Conservation (phyloP, 2,888 invertebrate species). For the Aleiodes testaceus region DNA sequence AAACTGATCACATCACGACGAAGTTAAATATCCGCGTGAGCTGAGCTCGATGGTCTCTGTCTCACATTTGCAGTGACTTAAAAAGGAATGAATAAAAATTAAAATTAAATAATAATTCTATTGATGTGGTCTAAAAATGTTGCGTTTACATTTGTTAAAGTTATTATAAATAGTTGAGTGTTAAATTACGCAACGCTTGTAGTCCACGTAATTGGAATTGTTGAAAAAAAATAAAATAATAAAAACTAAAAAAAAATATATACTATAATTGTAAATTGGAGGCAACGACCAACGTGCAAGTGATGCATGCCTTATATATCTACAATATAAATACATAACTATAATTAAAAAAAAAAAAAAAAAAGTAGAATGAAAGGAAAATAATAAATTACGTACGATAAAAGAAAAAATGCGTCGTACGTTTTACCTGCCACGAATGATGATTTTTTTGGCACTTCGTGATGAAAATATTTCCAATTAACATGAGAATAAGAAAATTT, state of each 20-base stretch:
- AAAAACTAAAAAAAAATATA: not conserved
- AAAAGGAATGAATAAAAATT: constrained; percentile 35
- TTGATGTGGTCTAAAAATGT: constrained; percentile 41
- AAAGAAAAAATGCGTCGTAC: constrained; percentile 34
- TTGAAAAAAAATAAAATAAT: constrained; percentile 12
- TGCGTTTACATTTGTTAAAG: constrained; percentile 62
- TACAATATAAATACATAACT: constrained; percentile 57
- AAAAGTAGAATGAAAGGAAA: constrained; percentile 16
- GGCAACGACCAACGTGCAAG: constrained; percentile 61
- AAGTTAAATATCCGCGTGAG: constrained; percentile 41
- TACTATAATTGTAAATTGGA: constrained; percentile 26
- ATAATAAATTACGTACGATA: constrained; percentile 48
- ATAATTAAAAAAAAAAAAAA: constrained; percentile 30
- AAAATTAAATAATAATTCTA: constrained; percentile 25
- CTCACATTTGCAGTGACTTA: constrained; percentile 36
- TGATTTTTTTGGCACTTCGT: constrained; percentile 17
- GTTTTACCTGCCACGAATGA: constrained; percentile 44
- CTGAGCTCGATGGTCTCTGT: constrained; percentile 42
- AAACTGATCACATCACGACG: constrained; percentile 29
- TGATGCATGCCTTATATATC: constrained; percentile 68
- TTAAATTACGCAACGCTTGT: constrained; percentile 43
- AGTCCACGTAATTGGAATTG: constrained; percentile 22
- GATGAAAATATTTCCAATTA: not conserved
- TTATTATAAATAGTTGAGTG: constrained; percentile 55
- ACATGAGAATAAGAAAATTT: constrained; percentile 37